These are phyloP conservation scores for Drosophila paramelanica DNA, from an alignment of 2,888 invertebrate species.

Conservation along the genomic window DNA sequence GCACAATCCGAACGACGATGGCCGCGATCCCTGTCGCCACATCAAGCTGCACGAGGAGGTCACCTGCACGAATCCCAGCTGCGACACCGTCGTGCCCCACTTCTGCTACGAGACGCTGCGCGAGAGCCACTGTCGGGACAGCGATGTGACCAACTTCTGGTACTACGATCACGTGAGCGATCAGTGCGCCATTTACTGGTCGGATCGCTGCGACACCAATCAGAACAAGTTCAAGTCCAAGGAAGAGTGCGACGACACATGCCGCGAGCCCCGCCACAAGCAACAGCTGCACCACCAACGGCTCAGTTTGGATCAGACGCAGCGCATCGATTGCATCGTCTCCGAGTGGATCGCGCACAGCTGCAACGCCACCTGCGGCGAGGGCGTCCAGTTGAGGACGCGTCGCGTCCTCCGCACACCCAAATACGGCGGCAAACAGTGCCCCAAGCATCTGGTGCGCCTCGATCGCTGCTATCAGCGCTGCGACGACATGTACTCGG, in stretches of 20 bases:
- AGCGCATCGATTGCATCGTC: constrained; percentile 85
- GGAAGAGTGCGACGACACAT: constrained; percentile 89
- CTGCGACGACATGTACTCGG: constrained; percentile 83
- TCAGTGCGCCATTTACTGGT: constrained; percentile 93
- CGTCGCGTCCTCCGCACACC: constrained; percentile 86
- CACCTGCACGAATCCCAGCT: constrained; percentile 80
- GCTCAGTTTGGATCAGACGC: constrained; percentile 57
- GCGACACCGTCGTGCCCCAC: constrained; percentile 79
- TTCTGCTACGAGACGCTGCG: constrained; percentile 84
- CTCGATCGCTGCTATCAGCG: constrained; percentile 83
- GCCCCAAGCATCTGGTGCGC: constrained; percentile 85
- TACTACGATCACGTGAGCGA: constrained; percentile 91
- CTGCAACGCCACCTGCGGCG: constrained; percentile 86
- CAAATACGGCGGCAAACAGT: constrained; percentile 86
- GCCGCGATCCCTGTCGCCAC: constrained; percentile 81
- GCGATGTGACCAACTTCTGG: constrained; percentile 91
- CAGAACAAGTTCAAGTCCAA: constrained; percentile 93
- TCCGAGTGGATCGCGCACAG: constrained; percentile 86
- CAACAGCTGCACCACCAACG: constrained; percentile 72
- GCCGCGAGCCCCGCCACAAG: constrained; percentile 84
- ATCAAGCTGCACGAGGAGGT: constrained; percentile 82
- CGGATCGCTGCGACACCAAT: constrained; percentile 94
- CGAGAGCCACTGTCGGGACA: constrained; percentile 91
- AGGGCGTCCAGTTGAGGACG: constrained; percentile 85
- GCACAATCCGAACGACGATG: constrained; percentile 65